Base-by-base conservation (phyloP, 2,797 vertebrate species). In the Premnoplex brunnescens region DNA sequence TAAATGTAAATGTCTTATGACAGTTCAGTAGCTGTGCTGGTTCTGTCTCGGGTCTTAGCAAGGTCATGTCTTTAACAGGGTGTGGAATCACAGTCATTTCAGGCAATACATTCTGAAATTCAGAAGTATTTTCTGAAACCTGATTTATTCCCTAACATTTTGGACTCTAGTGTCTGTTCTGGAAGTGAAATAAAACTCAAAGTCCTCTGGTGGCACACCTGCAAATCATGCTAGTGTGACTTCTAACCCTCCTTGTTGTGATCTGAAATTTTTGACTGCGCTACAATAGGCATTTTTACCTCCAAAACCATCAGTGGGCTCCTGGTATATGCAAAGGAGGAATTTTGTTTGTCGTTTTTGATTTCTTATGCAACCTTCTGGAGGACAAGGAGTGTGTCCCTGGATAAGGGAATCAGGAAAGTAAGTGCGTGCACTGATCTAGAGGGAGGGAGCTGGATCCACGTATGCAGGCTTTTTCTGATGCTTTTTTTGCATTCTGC, bases 381-480 rank as follows among this genome's bases (percentile, higher is more conserved):
- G 48, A 81, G 32, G 7, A 43, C 20, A 66, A 69, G 30, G 41
- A 34, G 19, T 3, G 0, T 14, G 9, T 52, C 36, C 34, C 24
- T 83, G 36, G 34, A 49, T 3, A 2, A 14, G 39, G 28, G 36
- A 74, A 78, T 85, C 3, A 3, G 46, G 44, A 69, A n/a, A 69
- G 19, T 28, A 16, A 2, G 14, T 14, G 30, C 48, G 18, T 81
- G 12, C 69, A 22, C 10, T 0, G 1, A 10, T 69, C 14, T 1
- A 5, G 26, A 51, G 49, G 8, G 20, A 16, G 5, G 6, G 30
- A 91, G 51, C 46, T 73, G 58, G 28, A 62, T 79, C 51, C 0
- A 0, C 5, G 0, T 4, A 1, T 0, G 0, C 12, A 44, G 39
- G 24, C 4, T 77, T 77, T 85, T 89, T 32, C 37, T 87, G 43